Evolutionary conservation across 1,140 invertebrate genomes (phyloP).

Genomic region (Nixonia krombeini): DNA sequence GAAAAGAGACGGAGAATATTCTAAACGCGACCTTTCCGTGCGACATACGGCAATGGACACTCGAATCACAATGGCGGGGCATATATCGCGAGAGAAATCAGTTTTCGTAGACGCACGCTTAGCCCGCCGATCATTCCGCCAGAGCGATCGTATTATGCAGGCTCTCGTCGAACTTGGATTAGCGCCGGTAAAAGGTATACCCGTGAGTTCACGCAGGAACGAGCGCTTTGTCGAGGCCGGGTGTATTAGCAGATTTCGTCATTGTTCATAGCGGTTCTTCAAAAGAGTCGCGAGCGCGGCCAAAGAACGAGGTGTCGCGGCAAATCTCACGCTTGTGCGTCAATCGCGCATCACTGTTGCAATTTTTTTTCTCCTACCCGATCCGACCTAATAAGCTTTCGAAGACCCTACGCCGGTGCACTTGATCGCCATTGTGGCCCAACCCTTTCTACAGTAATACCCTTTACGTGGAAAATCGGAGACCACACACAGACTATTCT

Average conservation of each 20-base stretch:
- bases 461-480: neutral
- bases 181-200: slow-evolving; percentile 49
- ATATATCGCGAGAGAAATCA: slow-evolving; percentile 52
- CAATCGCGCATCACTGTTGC: slow-evolving; percentile 18
- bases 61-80: slow-evolving; percentile 45
- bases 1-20: slow-evolving; percentile 27
- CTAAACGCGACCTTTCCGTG: slow-evolving; percentile 26
- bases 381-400: too few species aligned
- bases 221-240: slow-evolving; percentile 30
- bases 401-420: slow-evolving; percentile 32
- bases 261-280: slow-evolving; percentile 44
- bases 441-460: neutral
- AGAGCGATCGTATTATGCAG: slow-evolving; percentile 45
- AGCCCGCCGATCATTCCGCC: slow-evolving; percentile 37
- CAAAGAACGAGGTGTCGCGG: slow-evolving; percentile 43
- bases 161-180: slow-evolving; percentile 43
- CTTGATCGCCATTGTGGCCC: slow-evolving; percentile 33
- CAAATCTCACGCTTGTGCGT: slow-evolving; percentile 56
- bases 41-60: slow-evolving; percentile 55
- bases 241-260: slow-evolving; percentile 47
- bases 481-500: neutral
- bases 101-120: slow-evolving; percentile 35
- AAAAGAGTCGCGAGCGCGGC: slow-evolving; percentile 40
- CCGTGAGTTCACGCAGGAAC: slow-evolving; percentile 28
- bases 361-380: too few species aligned